Evolutionary conservation across 2,888 invertebrate species (phyloP).

Genomic region (Laothoe populi): DNA sequence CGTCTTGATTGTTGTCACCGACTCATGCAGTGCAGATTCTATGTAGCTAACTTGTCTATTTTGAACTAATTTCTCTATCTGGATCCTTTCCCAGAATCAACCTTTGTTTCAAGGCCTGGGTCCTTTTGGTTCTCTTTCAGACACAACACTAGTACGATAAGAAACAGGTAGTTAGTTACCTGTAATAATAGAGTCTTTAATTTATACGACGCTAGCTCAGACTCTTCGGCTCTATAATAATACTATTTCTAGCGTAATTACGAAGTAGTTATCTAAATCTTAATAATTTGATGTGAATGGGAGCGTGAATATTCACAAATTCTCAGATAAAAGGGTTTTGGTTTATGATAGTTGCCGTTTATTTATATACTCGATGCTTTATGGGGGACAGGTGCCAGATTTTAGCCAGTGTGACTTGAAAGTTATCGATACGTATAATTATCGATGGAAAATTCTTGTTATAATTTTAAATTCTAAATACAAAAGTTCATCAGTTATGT

Average conservation of each 20-base stretch:
- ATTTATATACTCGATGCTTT: conserved; percentile 29
- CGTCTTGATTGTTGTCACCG: too few species aligned
- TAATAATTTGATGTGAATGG: conserved; percentile 19
- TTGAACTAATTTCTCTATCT: too few species aligned
- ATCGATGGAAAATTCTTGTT: conserved; percentile 12
- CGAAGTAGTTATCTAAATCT: conserved; percentile 9
- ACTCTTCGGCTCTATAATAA: neutral
- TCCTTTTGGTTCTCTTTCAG: too few species aligned
- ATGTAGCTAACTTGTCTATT: too few species aligned
- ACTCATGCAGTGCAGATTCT: too few species aligned
- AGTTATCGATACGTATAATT: conserved; percentile 7
- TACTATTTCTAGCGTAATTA: conserved; percentile 13
- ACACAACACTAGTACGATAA: too few species aligned
- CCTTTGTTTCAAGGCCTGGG: too few species aligned
- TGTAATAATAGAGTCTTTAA: too few species aligned
- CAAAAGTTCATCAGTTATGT: too few species aligned
- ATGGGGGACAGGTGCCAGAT: conserved; percentile 31
- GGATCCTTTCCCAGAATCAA: too few species aligned
- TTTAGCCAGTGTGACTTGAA: conserved; percentile 13
- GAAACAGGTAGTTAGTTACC: too few species aligned
- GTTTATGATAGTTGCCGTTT: conserved; percentile 21
- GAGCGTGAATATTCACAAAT: conserved; percentile 13
- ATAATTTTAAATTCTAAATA: too few species aligned
- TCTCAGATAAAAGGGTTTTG: conserved; percentile 19
- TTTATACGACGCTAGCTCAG: neutral